These are phyloP conservation scores for Homarus americanus DNA, from an alignment of 1,140 invertebrate species.

Conservation along the genomic window DNA sequence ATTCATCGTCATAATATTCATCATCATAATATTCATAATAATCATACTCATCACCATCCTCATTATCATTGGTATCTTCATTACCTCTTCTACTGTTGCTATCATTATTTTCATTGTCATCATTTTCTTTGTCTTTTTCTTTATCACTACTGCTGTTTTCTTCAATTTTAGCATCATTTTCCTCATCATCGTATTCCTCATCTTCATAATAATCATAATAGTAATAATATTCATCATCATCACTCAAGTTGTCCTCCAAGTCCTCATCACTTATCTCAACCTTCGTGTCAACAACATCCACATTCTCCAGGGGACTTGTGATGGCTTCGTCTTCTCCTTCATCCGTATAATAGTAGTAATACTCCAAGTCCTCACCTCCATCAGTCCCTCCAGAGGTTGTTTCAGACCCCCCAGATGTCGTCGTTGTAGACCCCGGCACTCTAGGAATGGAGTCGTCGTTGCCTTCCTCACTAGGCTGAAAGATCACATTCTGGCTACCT, in stretches of 20 bases:
- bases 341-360: neutral
- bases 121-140: neutral
- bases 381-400: neutral
- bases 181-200: neutral
- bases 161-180: neutral
- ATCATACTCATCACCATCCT: neutral
- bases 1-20: neutral
- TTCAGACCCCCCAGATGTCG: neutral
- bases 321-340: no score
- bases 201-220: neutral
- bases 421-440: no score
- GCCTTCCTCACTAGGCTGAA: slow-evolving; percentile 3
- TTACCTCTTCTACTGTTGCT: neutral
- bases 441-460: no score
- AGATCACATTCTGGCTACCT: neutral
- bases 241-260: neutral
- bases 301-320: neutral
- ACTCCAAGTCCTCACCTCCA: neutral
- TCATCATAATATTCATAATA: neutral
- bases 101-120: neutral
- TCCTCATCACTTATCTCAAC: neutral
- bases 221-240: neutral
- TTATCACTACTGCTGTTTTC: neutral
- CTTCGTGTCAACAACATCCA: neutral
- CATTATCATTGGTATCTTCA: neutral